Conservation (phyloP, 1,140 invertebrate genomes). For the Cotesia vestalis region DNA sequence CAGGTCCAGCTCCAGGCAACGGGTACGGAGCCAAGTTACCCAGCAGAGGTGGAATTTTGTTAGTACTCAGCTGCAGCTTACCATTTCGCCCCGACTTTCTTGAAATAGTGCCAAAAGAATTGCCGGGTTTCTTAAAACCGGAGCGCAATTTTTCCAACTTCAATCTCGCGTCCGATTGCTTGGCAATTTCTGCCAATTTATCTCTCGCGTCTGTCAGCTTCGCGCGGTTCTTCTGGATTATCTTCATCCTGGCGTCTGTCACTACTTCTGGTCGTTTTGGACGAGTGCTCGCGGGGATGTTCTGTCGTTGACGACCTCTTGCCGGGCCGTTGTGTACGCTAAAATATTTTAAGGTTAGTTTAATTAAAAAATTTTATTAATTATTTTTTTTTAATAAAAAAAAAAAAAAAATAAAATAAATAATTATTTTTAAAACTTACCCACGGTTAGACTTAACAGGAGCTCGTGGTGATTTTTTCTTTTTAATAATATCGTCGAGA, state of each 20-base stretch:
- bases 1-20: slow-evolving; percentile 42
- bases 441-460: slow-evolving; percentile 21
- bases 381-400: background rate
- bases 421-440: slow-evolving; percentile 16
- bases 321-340: slow-evolving; percentile 11
- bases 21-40: slow-evolving; percentile 24
- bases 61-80: slow-evolving; percentile 65
- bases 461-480: slow-evolving; percentile 26
- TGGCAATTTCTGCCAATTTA: slow-evolving; percentile 73
- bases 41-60: slow-evolving; percentile 54
- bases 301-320: background rate
- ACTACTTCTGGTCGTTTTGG: slow-evolving; percentile 41
- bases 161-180: slow-evolving; percentile 73
- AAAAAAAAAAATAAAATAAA: background rate
- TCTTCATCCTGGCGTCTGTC: slow-evolving; percentile 75
- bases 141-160: slow-evolving; percentile 68
- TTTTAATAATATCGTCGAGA: slow-evolving; percentile 35
- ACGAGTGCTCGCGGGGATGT: slow-evolving; percentile 36
- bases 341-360: background rate
- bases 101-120: slow-evolving; percentile 55
- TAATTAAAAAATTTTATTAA: background rate
- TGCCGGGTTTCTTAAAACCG: slow-evolving; percentile 51
- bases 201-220: slow-evolving; percentile 75
- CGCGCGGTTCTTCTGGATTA: slow-evolving; percentile 74
- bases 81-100: slow-evolving; percentile 66